A percentile compares a stretch with the other conserved stretches of the same genome.
Conservation (phyloP, 2,113 vertebrate species). For the Speoplatyrhinus poulsoni region DNA sequence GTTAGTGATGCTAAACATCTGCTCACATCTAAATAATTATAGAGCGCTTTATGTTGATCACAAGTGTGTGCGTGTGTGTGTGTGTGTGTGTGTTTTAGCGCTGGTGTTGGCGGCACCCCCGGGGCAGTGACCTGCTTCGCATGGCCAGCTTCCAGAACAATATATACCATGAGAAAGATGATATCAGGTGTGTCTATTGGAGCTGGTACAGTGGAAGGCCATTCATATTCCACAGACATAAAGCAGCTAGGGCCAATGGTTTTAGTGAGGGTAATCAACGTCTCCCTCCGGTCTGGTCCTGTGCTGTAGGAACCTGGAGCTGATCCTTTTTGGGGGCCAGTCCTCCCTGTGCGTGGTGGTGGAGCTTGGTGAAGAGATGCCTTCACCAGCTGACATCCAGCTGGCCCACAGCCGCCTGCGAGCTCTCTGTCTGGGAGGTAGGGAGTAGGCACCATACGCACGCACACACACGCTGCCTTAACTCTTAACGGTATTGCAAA, state of each 20-base stretch:
- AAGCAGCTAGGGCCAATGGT: too few relatives aligned
- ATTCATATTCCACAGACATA: too few relatives aligned
- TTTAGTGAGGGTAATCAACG: too few relatives aligned
- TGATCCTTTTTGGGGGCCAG: slow-evolving; percentile 84
- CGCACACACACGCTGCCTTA: background rate
- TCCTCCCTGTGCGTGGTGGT: slow-evolving; percentile 85
- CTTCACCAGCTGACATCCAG: slow-evolving; percentile 82
- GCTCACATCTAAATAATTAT: background rate
- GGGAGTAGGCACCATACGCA: slow-evolving; percentile 1
- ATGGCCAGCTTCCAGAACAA: slow-evolving; percentile 86
- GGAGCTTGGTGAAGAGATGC: slow-evolving; percentile 82
- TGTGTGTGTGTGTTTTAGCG: slow-evolving; percentile 71
- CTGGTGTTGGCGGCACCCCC: slow-evolving; percentile 88
- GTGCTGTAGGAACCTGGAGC: slow-evolving; percentile 80
- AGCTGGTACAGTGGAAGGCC: too few relatives aligned
- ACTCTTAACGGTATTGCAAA: background rate
- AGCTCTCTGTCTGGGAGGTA: slow-evolving; percentile 86
- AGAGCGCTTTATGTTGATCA: background rate
- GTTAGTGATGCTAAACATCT: background rate
- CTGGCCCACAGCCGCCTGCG: slow-evolving; percentile 83
- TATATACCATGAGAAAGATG: slow-evolving; percentile 90
- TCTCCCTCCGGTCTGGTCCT: background rate
- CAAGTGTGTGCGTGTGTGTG: background rate
- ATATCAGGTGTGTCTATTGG: slow-evolving; percentile 79
- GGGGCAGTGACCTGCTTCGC: slow-evolving; percentile 86